These are phyloP conservation scores for Leptarthrus brevirostris DNA, from an alignment of 2,888 invertebrate genomes.

Conservation along the genomic window DNA sequence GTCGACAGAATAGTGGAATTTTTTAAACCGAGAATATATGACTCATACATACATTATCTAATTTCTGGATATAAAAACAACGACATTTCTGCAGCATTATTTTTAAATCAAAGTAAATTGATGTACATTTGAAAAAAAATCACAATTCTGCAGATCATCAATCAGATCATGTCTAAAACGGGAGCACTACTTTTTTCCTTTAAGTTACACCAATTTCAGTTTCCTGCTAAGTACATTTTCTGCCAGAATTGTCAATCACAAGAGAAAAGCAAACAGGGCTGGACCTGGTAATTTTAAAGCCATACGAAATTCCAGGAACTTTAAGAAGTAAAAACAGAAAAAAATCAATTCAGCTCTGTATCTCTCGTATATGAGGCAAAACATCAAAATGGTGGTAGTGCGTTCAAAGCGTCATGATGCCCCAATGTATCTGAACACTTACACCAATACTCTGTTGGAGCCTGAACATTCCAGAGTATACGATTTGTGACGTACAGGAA, in stretches of 20 bases:
- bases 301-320: not conserved
- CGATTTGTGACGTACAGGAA: not conserved
- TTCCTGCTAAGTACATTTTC: constrained; percentile 4
- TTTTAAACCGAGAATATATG: no score
- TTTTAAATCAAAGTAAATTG: no score
- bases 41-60: no score
- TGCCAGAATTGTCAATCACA: constrained; percentile 23
- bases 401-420: not conserved
- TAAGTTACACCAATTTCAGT: not conserved
- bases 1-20: no score
- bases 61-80: no score
- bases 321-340: constrained; percentile 7
- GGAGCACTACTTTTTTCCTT: not conserved
- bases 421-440: not conserved
- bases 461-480: not conserved
- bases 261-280: not conserved
- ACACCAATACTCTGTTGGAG: not conserved
- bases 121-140: no score
- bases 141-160: constrained; percentile 28
- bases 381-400: not conserved
- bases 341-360: constrained; percentile 32
- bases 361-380: constrained; percentile 2
- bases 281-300: constrained; percentile 5
- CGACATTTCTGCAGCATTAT: no score
- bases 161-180: not conserved